Percentiles rank a stretch among this genome's conserved stretches.
These are phyloP conservation scores for Sciurus vulgaris DNA, from an alignment of 2,797 vertebrate species.

Conservation along the genomic window DNA sequence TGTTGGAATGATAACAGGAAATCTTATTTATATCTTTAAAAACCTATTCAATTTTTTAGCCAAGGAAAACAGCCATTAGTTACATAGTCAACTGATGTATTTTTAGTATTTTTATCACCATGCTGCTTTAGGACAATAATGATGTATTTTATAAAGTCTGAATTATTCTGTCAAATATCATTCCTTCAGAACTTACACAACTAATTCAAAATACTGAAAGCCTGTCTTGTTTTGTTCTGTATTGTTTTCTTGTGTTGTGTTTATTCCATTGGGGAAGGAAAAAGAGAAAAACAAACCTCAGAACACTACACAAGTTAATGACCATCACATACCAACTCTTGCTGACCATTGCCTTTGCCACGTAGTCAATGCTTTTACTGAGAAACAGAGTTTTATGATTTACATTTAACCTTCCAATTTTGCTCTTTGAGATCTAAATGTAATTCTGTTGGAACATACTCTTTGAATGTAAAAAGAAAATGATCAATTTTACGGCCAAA, in stretches of 20 bases:
- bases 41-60: background rate
- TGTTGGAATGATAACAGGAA: background rate
- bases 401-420: slow-evolving; percentile 55
- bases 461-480: slow-evolving; percentile 73
- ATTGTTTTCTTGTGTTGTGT: background rate
- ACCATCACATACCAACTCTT: background rate
- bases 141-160: background rate
- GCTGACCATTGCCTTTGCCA: slow-evolving; percentile 24
- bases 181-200: background rate
- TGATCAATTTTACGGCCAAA: slow-evolving; percentile 45
- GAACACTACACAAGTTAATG: slow-evolving; percentile 39
- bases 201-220: slow-evolving; percentile 31
- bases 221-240: background rate
- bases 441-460: slow-evolving; percentile 36
- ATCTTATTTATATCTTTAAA: background rate
- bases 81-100: background rate
- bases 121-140: background rate
- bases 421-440: slow-evolving; percentile 53
- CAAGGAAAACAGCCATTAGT: background rate
- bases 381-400: slow-evolving; percentile 44
- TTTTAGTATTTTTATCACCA: background rate
- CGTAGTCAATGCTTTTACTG: background rate
- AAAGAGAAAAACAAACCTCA: slow-evolving; percentile 6
- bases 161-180: background rate
- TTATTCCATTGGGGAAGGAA: background rate